A percentile compares a stretch with the other conserved stretches of the same genome.
Conservation (phyloP, 23 tunicate species). For the Styela clava region DNA sequence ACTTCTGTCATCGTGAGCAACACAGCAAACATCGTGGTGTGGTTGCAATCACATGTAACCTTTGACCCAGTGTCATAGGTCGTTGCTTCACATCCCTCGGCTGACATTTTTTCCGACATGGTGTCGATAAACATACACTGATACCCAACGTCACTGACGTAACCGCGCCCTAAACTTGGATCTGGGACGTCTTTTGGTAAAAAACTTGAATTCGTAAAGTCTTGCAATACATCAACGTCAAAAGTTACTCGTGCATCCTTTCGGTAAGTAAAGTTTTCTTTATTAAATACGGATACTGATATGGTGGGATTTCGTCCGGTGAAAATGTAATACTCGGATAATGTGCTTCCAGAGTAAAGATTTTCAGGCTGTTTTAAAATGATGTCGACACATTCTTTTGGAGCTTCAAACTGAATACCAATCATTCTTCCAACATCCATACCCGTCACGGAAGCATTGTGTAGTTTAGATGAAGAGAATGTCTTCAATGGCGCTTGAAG, state of each 20-base stretch:
- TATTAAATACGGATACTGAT: neutral
- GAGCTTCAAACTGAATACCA: neutral
- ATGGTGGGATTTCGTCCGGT: neutral
- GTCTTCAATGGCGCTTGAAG: neutral
- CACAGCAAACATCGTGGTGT: constrained; percentile 11
- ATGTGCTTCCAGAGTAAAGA: neutral
- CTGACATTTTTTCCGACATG: neutral
- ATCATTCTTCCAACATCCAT: neutral
- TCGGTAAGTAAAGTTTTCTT: neutral
- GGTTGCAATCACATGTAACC: constrained; percentile 12
- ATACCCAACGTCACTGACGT: neutral
- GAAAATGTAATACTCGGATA: neutral
- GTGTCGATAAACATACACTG: neutral
- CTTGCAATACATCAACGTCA: neutral
- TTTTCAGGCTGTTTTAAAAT: neutral
- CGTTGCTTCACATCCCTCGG: neutral
- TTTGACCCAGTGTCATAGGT: constrained; percentile 1
- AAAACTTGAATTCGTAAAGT: neutral
- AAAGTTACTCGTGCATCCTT: neutral
- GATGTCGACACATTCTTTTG: neutral
- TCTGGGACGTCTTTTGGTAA: neutral
- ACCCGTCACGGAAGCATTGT: neutral
- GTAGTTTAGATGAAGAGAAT: neutral
- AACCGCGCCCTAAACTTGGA: neutral
- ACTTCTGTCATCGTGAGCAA: neutral